A percentile compares a stretch with the other conserved stretches of the same genome.
phyloP scores from a whole-genome alignment of 2,113 vertebrate genomes.

The Ctenodactylus gundi region DNA sequence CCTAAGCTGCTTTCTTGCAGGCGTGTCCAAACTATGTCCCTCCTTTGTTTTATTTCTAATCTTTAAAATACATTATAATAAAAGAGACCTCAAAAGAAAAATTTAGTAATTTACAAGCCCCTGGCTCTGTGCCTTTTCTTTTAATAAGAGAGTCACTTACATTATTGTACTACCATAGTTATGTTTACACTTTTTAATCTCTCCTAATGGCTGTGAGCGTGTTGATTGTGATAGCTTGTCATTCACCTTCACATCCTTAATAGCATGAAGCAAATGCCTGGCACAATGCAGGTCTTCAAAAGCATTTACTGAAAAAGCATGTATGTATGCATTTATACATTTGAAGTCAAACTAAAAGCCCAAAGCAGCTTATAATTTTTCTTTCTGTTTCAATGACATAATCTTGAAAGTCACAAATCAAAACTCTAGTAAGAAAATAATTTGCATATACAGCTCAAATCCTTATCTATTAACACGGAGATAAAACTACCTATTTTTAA shows the following conservation, averaged over 20 bases:
- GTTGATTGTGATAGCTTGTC: neutral
- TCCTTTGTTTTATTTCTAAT: neutral
- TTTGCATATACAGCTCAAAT: neutral
- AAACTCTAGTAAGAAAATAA: neutral
- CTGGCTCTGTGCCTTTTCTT: neutral
- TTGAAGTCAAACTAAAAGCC: neutral
- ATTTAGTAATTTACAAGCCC: neutral
- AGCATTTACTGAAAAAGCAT: neutral
- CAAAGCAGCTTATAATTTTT: neutral
- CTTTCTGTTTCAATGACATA: neutral
- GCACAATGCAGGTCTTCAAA: neutral
- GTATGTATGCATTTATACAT: neutral
- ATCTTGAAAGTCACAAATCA: neutral
- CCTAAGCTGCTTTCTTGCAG: neutral
- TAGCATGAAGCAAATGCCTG: neutral
- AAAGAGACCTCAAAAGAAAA: no score
- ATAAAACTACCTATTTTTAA: neutral
- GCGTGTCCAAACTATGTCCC: neutral
- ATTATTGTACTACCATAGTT: neutral
- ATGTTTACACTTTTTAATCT: neutral
- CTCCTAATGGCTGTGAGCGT: neutral
- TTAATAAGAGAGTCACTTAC: neutral
- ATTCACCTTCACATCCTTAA: neutral
- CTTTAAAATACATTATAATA: neutral
- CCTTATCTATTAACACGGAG: neutral